phyloP scores from a whole-genome alignment of 1,140 invertebrate species.

The Atta texana region DNA sequence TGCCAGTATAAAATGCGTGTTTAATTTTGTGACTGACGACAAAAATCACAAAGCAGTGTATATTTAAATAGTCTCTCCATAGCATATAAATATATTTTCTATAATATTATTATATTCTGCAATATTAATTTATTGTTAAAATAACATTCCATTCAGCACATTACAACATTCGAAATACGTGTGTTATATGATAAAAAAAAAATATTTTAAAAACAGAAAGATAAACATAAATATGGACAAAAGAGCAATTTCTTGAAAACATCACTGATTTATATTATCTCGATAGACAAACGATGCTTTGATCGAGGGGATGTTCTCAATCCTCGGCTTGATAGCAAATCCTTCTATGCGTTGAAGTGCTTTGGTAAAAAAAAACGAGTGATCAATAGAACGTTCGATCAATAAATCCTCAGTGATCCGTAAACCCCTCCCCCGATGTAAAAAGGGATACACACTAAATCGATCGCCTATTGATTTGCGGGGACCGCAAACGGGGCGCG shows the following conservation, averaged over 20 bases:
- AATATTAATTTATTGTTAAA: not conserved
- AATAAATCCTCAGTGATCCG: slow-evolving; percentile 71
- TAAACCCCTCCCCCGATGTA: slow-evolving; percentile 8
- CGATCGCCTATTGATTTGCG: slow-evolving; percentile 81
- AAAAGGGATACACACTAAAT: slow-evolving; percentile 70
- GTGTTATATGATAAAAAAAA: not conserved
- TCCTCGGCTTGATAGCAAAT: slow-evolving; percentile 53
- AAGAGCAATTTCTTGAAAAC: slow-evolving; percentile 27
- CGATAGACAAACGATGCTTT: slow-evolving; percentile 25
- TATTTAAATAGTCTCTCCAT: not conserved
- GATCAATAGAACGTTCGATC: slow-evolving; percentile 65
- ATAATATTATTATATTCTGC: not conserved
- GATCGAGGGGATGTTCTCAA: slow-evolving; percentile 14
- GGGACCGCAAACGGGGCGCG: slow-evolving; percentile 79
- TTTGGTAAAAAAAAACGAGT: slow-evolving; percentile 26
- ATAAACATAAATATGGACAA: slow-evolving; percentile 12
- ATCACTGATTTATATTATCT: slow-evolving; percentile 28
- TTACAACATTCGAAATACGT: not conserved
- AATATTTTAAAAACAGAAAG: not conserved
- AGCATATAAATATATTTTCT: not conserved
- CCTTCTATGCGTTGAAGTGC: slow-evolving; percentile 46
- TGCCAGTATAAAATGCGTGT: not conserved
- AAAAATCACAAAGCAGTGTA: not conserved
- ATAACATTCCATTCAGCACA: not conserved
- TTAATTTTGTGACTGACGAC: not conserved